phyloP scores from a whole-genome alignment of 2,888 invertebrate genomes.

The Brachyopa scutellaris region DNA sequence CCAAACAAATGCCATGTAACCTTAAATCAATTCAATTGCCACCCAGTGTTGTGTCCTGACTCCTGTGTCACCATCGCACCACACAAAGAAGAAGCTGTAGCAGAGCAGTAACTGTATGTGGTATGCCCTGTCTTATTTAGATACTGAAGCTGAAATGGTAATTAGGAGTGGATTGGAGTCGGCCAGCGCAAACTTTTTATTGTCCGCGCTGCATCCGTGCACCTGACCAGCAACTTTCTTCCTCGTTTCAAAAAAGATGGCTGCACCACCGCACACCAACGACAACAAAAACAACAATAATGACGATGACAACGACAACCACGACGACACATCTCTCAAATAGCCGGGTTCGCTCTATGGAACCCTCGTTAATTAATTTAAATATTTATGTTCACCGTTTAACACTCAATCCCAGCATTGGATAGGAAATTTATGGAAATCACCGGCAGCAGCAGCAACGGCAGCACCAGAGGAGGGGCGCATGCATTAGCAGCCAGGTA shows the following conservation, averaged over 20 bases:
- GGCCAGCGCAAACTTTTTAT: slow-evolving; percentile 37
- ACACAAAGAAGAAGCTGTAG: slow-evolving; percentile 13
- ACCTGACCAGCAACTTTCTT: slow-evolving; percentile 56
- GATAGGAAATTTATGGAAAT: slow-evolving; percentile 71
- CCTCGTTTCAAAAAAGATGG: slow-evolving; percentile 28
- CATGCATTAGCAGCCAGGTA: slow-evolving; percentile 60
- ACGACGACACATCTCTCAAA: slow-evolving; percentile 45
- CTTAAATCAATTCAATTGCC: slow-evolving; percentile 80
- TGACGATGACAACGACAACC: too few species aligned
- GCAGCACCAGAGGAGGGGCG: slow-evolving; percentile 62
- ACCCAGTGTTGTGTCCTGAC: slow-evolving; percentile 75
- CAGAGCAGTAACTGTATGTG: slow-evolving; percentile 19
- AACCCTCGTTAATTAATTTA: slow-evolving; percentile 71
- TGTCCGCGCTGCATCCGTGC: slow-evolving; percentile 4
- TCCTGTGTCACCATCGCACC: slow-evolving; percentile 26
- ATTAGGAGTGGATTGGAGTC: slow-evolving; percentile 57
- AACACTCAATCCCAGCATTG: slow-evolving; percentile 66
- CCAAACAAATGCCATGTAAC: slow-evolving; percentile 73
- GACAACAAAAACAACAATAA: background rate
- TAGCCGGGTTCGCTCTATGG: slow-evolving; percentile 25
- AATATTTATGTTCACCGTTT: slow-evolving; percentile 72
- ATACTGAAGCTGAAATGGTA: slow-evolving; percentile 58
- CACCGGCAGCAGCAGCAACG: slow-evolving; percentile 50
- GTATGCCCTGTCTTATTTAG: slow-evolving; percentile 13
- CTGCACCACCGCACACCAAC: background rate